These are phyloP conservation scores for Pachydiplax longipennis DNA, from an alignment of 2,888 invertebrate genomes.

Conservation along the genomic window DNA sequence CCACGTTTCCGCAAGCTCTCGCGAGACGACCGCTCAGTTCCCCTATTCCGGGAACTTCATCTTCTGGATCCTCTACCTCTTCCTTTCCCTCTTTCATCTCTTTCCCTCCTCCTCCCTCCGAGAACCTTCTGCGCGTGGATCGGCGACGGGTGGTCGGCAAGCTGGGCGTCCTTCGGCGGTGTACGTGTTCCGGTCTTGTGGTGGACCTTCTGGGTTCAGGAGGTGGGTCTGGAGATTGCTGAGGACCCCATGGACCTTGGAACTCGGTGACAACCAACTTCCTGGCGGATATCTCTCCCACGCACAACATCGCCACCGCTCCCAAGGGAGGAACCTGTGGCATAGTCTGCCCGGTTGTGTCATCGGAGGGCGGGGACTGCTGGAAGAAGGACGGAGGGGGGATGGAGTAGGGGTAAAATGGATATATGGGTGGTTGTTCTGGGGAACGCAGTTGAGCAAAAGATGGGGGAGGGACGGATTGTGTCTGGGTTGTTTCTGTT, in stretches of 20 bases:
- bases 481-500: not conserved
- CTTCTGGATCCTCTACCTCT: not conserved
- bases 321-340: slow-evolving; percentile 38
- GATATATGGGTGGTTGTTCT: not conserved
- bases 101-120: not conserved
- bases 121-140: not conserved
- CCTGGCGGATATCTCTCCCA: slow-evolving; percentile 12
- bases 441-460: not conserved
- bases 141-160: not conserved
- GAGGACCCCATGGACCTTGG: not conserved
- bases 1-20: slow-evolving; percentile 3
- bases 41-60: not conserved
- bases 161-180: not conserved
- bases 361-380: not conserved
- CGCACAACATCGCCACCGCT: slow-evolving; percentile 46
- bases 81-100: not conserved
- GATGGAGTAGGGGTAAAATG: not conserved
- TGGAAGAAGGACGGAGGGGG: slow-evolving; percentile 20
- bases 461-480: not conserved
- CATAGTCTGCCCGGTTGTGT: not conserved
- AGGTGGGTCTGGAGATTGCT: not conserved
- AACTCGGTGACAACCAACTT: slow-evolving; percentile 12
- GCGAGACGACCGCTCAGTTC: slow-evolving; percentile 18
- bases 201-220: not conserved
- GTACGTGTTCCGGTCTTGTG: not conserved